phyloP scores from a whole-genome alignment of 2,888 invertebrate genomes.

The Corbicula japonica region DNA sequence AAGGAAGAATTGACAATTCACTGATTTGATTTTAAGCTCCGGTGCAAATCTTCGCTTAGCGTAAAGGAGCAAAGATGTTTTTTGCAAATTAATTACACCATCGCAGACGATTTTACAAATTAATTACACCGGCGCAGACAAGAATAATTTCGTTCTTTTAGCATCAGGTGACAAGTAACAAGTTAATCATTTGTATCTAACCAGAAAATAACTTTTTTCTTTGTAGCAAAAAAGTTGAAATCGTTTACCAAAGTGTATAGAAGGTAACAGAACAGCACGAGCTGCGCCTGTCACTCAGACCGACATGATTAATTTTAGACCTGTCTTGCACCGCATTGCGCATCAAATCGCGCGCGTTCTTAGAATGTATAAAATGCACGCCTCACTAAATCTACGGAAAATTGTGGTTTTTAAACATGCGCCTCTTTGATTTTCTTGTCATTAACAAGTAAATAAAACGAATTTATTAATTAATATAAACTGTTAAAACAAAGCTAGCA shows the following conservation, averaged over 20 bases:
- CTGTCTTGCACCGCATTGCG: constrained; percentile 39
- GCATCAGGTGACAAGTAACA: constrained; percentile 62
- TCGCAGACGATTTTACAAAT: constrained; percentile 20
- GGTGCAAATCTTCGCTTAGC: too few species aligned
- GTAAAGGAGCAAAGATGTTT: too few species aligned
- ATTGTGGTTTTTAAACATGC: not conserved
- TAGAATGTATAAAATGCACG: constrained; percentile 21
- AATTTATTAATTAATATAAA: constrained; percentile 9
- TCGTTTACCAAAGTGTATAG: too few species aligned
- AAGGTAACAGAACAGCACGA: constrained; percentile 23
- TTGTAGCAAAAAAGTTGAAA: constrained; percentile 45
- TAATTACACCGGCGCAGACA: constrained; percentile 19
- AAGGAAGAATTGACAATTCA: too few species aligned
- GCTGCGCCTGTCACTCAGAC: constrained; percentile 49
- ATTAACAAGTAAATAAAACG: constrained; percentile 14
- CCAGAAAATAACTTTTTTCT: constrained; percentile 46
- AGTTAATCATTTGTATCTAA: constrained; percentile 56
- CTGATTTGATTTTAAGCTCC: too few species aligned
- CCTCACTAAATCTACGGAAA: constrained; percentile 11
- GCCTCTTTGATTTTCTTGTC: not conserved
- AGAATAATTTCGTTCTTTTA: constrained; percentile 36
- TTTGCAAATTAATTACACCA: too few species aligned
- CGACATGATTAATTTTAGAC: constrained; percentile 56
- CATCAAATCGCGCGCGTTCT: constrained; percentile 26
- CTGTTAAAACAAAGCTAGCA: constrained; percentile 19